These are phyloP conservation scores for Papilio xuthus DNA, from an alignment of 1,140 invertebrate genomes.

Conservation along the genomic window DNA sequence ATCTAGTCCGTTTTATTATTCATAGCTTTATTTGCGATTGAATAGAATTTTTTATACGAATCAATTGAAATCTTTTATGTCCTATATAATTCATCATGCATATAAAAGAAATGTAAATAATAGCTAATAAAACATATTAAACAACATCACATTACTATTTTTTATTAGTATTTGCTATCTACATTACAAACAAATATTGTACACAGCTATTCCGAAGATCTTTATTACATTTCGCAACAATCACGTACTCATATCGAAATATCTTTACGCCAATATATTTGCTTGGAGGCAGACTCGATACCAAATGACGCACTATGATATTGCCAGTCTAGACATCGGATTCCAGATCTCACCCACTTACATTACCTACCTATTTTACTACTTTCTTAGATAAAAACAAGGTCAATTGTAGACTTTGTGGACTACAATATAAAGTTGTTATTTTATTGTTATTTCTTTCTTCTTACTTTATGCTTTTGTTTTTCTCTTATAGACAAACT, in stretches of 20 bases:
- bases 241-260: conserved; percentile 4
- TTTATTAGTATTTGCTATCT: not conserved
- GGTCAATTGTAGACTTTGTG: not conserved
- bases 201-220: not conserved
- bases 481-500: not conserved
- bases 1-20: not conserved
- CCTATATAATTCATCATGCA: too few species aligned
- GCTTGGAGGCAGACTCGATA: not conserved
- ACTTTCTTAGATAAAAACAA: not conserved
- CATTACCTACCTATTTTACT: conserved; percentile 4
- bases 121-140: not conserved
- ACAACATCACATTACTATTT: not conserved
- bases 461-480: not conserved
- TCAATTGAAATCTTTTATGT: not conserved
- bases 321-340: conserved; percentile 17
- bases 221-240: conserved; percentile 21
- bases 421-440: not conserved
- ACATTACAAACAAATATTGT: not conserved
- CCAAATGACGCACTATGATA: not conserved
- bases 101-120: too few species aligned
- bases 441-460: not conserved
- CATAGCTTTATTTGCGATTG: not conserved
- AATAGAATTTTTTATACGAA: not conserved
- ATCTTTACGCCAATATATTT: conserved; percentile 1
- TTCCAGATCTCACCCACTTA: conserved; percentile 1